Evolutionary conservation across 2,113 vertebrate species (phyloP).

Genomic region (Corynorhinus townsendii): DNA sequence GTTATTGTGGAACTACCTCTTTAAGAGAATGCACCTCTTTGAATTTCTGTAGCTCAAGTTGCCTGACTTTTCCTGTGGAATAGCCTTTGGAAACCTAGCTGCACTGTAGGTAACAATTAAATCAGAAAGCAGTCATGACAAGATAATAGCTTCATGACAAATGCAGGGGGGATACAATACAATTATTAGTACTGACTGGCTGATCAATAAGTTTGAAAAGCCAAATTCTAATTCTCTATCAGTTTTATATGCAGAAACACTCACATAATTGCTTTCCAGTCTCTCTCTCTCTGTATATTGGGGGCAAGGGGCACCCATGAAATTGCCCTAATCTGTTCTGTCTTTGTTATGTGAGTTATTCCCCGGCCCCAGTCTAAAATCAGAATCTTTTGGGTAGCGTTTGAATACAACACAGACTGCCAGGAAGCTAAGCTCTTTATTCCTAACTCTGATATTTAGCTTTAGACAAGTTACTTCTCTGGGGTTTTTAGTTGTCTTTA

Average conservation of each 20-base stretch:
- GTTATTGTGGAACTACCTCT: neutral
- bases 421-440: slow-evolving; percentile 16
- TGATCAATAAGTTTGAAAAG: neutral
- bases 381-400: neutral
- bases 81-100: neutral
- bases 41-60: neutral
- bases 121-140: neutral
- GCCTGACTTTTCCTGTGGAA: neutral
- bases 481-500: slow-evolving; percentile 14
- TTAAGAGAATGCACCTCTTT: neutral
- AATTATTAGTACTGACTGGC: neutral
- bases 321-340: neutral
- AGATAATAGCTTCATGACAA: neutral
- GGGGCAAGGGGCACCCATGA: neutral
- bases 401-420: neutral
- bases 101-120: neutral
- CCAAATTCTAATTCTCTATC: neutral
- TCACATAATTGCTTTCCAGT: neutral
- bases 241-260: neutral
- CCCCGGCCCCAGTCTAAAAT: neutral
- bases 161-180: neutral
- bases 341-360: neutral
- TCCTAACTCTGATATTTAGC: neutral
- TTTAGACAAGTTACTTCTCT: slow-evolving; percentile 8
- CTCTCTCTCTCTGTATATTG: neutral